Evolutionary conservation across 2,797 vertebrate species (phyloP).

Genomic region (Ibycter americanus): DNA sequence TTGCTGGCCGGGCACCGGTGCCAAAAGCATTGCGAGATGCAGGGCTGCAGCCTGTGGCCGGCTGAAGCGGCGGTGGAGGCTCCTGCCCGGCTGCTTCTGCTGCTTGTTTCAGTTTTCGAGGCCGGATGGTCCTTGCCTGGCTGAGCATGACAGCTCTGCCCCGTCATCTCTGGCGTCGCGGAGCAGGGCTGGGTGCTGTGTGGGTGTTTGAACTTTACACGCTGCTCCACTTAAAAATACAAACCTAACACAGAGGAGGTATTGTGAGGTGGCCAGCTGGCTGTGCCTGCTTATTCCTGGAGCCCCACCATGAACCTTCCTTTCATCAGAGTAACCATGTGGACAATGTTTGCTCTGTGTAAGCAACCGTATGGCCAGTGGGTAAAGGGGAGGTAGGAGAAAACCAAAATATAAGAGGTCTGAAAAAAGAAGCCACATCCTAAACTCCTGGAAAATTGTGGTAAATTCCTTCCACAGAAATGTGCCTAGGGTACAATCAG

Average conservation of each 20-base stretch:
- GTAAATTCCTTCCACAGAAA: neutral
- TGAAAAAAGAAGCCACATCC: neutral
- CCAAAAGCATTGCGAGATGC: neutral
- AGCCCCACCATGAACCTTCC: neutral
- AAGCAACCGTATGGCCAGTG: neutral
- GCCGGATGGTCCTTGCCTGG: neutral
- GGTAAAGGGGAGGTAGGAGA: neutral
- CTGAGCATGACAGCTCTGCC: neutral
- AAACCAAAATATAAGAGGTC: neutral
- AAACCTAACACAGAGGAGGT: neutral
- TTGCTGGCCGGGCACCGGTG: accelerated
- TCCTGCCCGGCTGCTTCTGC: neutral
- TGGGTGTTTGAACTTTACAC: neutral
- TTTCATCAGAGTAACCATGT: neutral
- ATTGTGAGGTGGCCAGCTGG: constrained; percentile 36
- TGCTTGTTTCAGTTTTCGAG: neutral
- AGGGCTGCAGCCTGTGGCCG: neutral
- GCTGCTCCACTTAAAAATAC: neutral
- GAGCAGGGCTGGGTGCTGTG: neutral
- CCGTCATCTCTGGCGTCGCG: neutral
- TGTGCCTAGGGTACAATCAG: neutral
- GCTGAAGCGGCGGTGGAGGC: accelerated
- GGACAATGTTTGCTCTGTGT: neutral
- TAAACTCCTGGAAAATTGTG: neutral
- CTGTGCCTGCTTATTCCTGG: neutral